Evolutionary conservation across 2,113 vertebrate species (phyloP), one percentile per base, ranked within the genome.

Genomic region (Myodes glareolus): DNA sequence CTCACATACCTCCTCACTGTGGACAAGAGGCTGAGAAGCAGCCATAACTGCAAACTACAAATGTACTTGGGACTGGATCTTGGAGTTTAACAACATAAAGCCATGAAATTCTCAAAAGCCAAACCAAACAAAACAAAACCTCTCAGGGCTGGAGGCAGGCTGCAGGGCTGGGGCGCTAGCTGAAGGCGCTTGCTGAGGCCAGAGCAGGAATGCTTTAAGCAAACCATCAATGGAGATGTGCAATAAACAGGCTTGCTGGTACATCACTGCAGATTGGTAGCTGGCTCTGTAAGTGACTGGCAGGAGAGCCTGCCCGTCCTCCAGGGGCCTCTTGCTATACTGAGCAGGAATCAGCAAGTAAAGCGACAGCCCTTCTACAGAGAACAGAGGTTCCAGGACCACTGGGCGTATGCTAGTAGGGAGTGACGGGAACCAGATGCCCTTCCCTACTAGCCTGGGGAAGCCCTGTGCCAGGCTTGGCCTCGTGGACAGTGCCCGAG

Each of bases 131-230:
- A 82, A 39, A 27, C 52, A 23, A 81, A 87, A 47, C 17, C 42
- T 25, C 11, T 0, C 29, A 7, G 2, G 0, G 21, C 21, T 2
- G 27, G 4, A 21, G 14, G 9, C 31, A 1, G 7, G 58, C 10
- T 70, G 42, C 16, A 31, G 45, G 47, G 31, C 11, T 3, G 33
- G 0, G 58, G n/a, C 1, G 7, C 45, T 4, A 0, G 19, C 42
- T 10, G 50, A 47, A 25, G 39, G 70, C 13, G 31, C 4, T 29
- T 36, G 50, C 21, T 0, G 21, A 0, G 63, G 50, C 42, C 73
- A 27, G 3, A 25, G n/a, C n/a, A 25, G 36, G 29, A 72, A 19
- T 4, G 3, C 14, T 33, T 10, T 7, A 29, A 47, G 0, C 31
- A 47, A 45, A 21, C 4, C 29, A 29, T 39, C 3, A 14, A 3